Percentiles rank a stretch among this genome's conserved stretches.
Conservation (phyloP, 2,888 invertebrate species). For the Harpalus rubripes region DNA sequence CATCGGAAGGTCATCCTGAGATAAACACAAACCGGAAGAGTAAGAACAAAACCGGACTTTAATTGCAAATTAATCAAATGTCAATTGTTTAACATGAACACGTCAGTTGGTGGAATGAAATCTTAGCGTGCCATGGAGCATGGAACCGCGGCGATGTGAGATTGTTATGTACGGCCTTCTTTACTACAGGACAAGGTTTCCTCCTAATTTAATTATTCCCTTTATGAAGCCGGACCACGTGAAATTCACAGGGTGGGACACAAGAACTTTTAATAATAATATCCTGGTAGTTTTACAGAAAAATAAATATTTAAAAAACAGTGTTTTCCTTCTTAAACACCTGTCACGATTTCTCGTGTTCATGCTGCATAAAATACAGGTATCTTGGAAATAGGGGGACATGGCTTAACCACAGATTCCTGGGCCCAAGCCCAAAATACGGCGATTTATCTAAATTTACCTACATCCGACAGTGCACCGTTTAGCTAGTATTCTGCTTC, state of each 20-base stretch:
- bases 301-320: too few relatives aligned
- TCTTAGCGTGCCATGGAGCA: constrained; percentile 12
- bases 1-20: constrained; percentile 5
- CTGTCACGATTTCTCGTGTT: too few relatives aligned
- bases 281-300: too few relatives aligned
- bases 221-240: constrained; percentile 13
- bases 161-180: constrained; percentile 36
- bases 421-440: too few relatives aligned
- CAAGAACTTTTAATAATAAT: neutral
- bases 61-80: constrained; percentile 45
- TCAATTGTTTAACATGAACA: constrained; percentile 49
- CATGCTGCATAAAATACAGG: too few relatives aligned
- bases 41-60: constrained; percentile 13
- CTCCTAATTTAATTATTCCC: constrained; percentile 43
- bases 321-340: too few relatives aligned
- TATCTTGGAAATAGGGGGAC: too few relatives aligned
- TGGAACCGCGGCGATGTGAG: constrained; percentile 1
- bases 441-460: too few relatives aligned
- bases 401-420: too few relatives aligned
- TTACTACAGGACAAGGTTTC: constrained; percentile 19
- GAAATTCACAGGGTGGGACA: neutral
- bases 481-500: too few relatives aligned
- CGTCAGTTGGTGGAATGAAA: constrained; percentile 4
- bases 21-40: constrained; percentile 36
- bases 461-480: too few relatives aligned